phyloP scores from a whole-genome alignment of 2,113 vertebrate species.

The Vicugna pacos region DNA sequence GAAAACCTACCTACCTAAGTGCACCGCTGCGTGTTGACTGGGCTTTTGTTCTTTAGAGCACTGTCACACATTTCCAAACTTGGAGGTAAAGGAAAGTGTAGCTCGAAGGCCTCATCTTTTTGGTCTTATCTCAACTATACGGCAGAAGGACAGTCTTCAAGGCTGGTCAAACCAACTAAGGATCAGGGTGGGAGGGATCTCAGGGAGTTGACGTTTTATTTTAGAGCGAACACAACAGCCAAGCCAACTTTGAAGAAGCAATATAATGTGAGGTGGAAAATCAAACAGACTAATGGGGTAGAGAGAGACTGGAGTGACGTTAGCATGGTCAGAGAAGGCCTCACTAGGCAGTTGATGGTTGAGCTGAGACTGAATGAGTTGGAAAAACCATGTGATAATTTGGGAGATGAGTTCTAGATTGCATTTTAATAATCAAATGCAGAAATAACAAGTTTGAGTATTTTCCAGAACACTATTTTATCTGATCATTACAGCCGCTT shows the following conservation, averaged over 20 bases:
- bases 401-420: not conserved
- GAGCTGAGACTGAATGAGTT: not conserved
- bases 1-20: not conserved
- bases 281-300: not conserved
- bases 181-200: not conserved
- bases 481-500: not conserved
- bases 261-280: not conserved
- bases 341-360: not conserved
- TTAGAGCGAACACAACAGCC: not conserved
- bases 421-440: not conserved
- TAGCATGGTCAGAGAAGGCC: not conserved
- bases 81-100: not conserved
- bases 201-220: not conserved
- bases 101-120: not conserved
- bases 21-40: too few relatives aligned
- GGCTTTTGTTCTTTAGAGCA: not conserved
- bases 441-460: not conserved
- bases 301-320: not conserved
- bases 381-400: not conserved
- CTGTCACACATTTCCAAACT: fast-evolving
- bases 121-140: not conserved
- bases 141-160: not conserved
- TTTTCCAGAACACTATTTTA: not conserved
- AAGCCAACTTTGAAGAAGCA: not conserved
- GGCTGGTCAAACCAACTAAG: not conserved